These are phyloP conservation scores for Champsocephalus esox DNA, from an alignment of 2,797 vertebrate species.

Conservation along the genomic window DNA sequence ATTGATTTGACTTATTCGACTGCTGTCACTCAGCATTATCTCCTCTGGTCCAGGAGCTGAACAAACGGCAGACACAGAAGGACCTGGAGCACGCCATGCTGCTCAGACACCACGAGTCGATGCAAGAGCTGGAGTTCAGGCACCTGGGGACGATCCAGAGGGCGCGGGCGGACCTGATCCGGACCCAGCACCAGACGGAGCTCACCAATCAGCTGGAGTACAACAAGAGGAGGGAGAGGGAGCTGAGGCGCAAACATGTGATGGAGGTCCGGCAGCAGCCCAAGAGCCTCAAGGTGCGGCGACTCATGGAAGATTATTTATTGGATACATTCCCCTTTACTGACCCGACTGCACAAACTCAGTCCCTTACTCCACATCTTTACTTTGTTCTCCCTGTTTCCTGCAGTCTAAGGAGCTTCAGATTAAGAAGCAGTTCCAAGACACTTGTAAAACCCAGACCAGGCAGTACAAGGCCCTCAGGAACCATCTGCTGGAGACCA, in stretches of 20 bases:
- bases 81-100: slow-evolving; percentile 98
- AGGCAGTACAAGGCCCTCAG: slow-evolving; percentile 98
- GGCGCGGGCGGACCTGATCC: slow-evolving; percentile 95
- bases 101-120: slow-evolving; percentile 96
- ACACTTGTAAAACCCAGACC: slow-evolving; percentile 98
- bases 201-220: slow-evolving; percentile 99
- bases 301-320: neutral
- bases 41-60: slow-evolving; percentile 88
- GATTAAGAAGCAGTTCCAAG: slow-evolving; percentile 99
- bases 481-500: slow-evolving; percentile 96
- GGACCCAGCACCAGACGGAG: slow-evolving; percentile 98
- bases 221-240: slow-evolving; percentile 96
- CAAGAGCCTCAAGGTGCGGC: slow-evolving; percentile 93
- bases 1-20: slow-evolving; percentile 8
- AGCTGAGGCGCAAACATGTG: slow-evolving; percentile 96
- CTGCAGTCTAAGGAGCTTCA: slow-evolving; percentile 96
- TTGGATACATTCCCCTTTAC: neutral
- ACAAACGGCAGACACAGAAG: slow-evolving; percentile 98
- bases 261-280: slow-evolving; percentile 98
- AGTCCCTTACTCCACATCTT: neutral
- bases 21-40: neutral
- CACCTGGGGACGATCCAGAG: slow-evolving; percentile 96
- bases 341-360: neutral
- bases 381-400: neutral
- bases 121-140: slow-evolving; percentile 98